A percentile compares a stretch with the other conserved stretches of the same genome.
Conservation (phyloP, 2,113 vertebrate genomes). For the Leucosticte australis region DNA sequence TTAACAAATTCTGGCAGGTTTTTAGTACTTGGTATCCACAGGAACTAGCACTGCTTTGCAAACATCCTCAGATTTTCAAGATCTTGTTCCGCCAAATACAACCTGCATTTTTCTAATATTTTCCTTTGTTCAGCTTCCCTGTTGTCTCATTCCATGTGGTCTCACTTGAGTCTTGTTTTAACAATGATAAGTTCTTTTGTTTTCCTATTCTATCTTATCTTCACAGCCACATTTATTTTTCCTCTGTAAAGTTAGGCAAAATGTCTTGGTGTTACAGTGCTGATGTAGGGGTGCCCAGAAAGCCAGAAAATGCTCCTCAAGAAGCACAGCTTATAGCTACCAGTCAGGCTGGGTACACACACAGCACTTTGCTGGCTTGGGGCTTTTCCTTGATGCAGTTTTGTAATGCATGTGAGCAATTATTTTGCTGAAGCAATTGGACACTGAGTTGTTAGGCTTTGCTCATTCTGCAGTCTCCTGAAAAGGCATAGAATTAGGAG, state of each 20-base stretch:
- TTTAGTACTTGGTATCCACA: background rate
- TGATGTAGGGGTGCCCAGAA: background rate
- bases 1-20: background rate
- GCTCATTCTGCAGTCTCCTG: background rate
- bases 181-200: background rate
- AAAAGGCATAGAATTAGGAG: background rate
- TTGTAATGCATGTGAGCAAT: background rate
- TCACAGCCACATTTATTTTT: background rate
- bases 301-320: background rate
- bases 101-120: background rate
- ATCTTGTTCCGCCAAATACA: background rate
- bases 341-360: background rate
- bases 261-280: background rate
- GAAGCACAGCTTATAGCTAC: background rate
- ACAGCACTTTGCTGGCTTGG: background rate
- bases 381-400: background rate
- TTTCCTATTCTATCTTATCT: background rate
- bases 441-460: background rate
- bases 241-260: background rate
- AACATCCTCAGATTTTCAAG: background rate
- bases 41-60: background rate
- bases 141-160: background rate
- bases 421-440: background rate
- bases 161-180: slow-evolving; percentile 2
- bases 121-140: background rate